phyloP scores from a whole-genome alignment of 2,113 vertebrate genomes.

The Aptenodytes patagonicus region DNA sequence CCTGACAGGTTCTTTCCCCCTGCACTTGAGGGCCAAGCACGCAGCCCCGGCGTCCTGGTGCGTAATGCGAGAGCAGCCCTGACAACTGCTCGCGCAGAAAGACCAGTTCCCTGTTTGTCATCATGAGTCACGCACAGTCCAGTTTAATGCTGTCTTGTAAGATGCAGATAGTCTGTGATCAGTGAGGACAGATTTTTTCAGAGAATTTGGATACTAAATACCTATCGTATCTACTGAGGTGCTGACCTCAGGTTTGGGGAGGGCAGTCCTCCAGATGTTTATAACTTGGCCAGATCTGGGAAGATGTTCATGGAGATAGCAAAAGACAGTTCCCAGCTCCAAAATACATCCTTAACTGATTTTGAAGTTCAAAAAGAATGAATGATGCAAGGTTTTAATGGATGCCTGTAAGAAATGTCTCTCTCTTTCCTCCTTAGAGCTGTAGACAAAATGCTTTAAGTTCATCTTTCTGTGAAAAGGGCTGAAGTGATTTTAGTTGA shows the following conservation, averaged over 20 bases:
- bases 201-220: neutral
- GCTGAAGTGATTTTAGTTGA: neutral
- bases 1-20: neutral
- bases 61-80: neutral
- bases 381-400: neutral
- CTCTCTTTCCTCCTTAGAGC: neutral
- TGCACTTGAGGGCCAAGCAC: neutral
- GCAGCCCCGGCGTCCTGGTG: neutral
- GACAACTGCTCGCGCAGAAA: neutral
- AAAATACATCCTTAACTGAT: neutral
- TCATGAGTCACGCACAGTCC: neutral
- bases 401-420: neutral
- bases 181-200: neutral
- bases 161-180: neutral
- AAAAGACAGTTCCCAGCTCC: neutral
- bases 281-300: neutral
- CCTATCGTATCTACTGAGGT: neutral
- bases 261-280: neutral
- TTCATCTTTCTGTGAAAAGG: neutral
- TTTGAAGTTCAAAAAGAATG: neutral
- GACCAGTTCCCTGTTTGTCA: neutral
- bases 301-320: neutral
- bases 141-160: neutral
- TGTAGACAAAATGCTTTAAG: neutral
- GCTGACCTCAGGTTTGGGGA: neutral